phyloP scores from a whole-genome alignment of 2,797 vertebrate species.

The Typhlichthys subterraneus region DNA sequence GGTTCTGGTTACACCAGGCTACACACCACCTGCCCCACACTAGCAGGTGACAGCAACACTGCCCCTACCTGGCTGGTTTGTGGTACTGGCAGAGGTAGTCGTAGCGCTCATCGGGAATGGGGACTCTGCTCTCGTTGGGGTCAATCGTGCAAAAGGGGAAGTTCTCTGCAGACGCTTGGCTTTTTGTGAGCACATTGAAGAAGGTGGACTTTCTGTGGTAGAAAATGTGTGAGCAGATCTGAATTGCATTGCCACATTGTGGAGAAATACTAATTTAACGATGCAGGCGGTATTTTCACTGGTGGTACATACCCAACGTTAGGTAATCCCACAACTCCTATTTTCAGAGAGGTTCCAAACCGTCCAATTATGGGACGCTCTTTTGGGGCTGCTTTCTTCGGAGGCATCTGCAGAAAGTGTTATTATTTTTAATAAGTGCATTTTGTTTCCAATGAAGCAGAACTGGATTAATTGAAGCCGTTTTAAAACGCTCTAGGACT shows the following conservation, averaged over 20 bases:
- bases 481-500: neutral
- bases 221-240: slow-evolving; percentile 24
- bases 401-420: slow-evolving; percentile 88
- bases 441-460: neutral
- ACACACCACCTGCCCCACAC: neutral
- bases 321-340: slow-evolving; percentile 96
- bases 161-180: slow-evolving; percentile 93
- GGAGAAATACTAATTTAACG: too few relatives aligned
- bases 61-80: slow-evolving; percentile 90
- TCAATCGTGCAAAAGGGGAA: slow-evolving; percentile 99
- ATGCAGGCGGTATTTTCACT: neutral
- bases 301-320: slow-evolving; percentile 90
- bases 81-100: slow-evolving; percentile 95
- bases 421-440: neutral
- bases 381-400: slow-evolving; percentile 92
- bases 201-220: slow-evolving; percentile 93
- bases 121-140: slow-evolving; percentile 96
- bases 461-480: neutral
- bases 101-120: slow-evolving; percentile 93
- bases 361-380: slow-evolving; percentile 88
- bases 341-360: slow-evolving; percentile 96
- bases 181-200: slow-evolving; percentile 98
- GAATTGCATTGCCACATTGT: neutral
- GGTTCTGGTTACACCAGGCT: too few relatives aligned
- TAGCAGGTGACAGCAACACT: neutral